A percentile compares a stretch with the other conserved stretches of the same genome.
These are phyloP conservation scores for Alauda arvensis DNA, from an alignment of 2,797 vertebrate species.

Conservation along the genomic window DNA sequence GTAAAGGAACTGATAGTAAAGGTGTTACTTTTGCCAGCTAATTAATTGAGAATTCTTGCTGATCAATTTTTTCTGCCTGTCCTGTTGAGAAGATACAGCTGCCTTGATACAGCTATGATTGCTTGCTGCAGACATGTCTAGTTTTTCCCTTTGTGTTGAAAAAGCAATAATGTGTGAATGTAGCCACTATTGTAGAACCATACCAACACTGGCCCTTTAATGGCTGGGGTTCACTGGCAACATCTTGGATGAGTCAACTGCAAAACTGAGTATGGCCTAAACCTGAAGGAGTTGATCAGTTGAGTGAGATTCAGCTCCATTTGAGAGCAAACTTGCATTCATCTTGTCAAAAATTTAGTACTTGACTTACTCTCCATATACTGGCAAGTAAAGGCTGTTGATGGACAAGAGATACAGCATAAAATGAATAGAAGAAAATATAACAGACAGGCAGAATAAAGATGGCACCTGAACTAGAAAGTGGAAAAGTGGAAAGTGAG, in stretches of 20 bases:
- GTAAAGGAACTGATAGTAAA: not conserved
- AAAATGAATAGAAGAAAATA: not conserved
- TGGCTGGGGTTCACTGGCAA: not conserved
- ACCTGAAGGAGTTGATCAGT: not conserved
- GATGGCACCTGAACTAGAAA: not conserved
- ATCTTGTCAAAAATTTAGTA: not conserved
- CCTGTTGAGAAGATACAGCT: not conserved
- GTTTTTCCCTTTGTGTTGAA: conserved; percentile 4
- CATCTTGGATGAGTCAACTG: not conserved
- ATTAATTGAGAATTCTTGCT: not conserved
- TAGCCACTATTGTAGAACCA: not conserved
- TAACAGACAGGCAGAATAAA: not conserved
- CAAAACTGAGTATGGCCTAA: not conserved
- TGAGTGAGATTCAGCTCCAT: not conserved
- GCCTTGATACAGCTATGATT: not conserved
- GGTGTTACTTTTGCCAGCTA: not conserved
- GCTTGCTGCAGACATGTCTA: not conserved
- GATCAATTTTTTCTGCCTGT: conserved; percentile 1
- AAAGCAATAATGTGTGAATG: not conserved
- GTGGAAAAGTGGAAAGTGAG: not conserved
- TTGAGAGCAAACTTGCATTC: not conserved
- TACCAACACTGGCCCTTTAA: not conserved
- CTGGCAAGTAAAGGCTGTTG: not conserved
- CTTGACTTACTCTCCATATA: not conserved
- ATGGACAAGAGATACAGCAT: not conserved